phyloP scores from a whole-genome alignment of 2,888 invertebrate genomes.

The Loripinus fragilis region DNA sequence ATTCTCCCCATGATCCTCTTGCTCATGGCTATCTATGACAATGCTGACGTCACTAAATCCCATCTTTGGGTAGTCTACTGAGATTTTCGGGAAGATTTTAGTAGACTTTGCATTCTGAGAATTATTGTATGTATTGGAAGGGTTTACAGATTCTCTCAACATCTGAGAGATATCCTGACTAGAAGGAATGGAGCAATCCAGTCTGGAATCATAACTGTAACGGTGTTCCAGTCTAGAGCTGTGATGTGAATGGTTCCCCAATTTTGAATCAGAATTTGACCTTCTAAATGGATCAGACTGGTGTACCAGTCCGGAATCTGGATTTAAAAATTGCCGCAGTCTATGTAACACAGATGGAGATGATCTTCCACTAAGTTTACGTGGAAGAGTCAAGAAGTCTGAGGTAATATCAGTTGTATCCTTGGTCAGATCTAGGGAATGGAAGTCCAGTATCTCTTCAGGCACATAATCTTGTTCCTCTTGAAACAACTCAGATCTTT shows the following conservation, averaged over 20 bases:
- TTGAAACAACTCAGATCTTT: no score
- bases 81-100: background rate
- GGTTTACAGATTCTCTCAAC: background rate
- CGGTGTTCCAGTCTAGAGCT: slow-evolving; percentile 10
- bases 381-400: slow-evolving; percentile 52
- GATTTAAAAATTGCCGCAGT: slow-evolving; percentile 21
- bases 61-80: slow-evolving; percentile 37
- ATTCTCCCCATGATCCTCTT: background rate
- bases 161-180: background rate
- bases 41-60: slow-evolving; percentile 47
- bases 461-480: background rate
- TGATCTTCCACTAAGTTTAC: slow-evolving; percentile 32
- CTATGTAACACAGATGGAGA: slow-evolving; percentile 27
- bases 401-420: slow-evolving; percentile 37
- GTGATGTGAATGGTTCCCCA: background rate
- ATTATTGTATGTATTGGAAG: background rate
- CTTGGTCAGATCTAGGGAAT: background rate
- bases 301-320: background rate
- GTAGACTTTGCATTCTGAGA: background rate
- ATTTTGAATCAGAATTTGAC: slow-evolving; percentile 3
- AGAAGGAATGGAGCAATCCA: background rate
- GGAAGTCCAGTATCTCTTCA: slow-evolving; percentile 1
- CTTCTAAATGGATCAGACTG: background rate
- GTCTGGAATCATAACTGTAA: slow-evolving; percentile 8
- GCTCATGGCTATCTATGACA: slow-evolving; percentile 29